Conservation (phyloP, 2,888 invertebrate species). For the Drosophila tanythrix region DNA sequence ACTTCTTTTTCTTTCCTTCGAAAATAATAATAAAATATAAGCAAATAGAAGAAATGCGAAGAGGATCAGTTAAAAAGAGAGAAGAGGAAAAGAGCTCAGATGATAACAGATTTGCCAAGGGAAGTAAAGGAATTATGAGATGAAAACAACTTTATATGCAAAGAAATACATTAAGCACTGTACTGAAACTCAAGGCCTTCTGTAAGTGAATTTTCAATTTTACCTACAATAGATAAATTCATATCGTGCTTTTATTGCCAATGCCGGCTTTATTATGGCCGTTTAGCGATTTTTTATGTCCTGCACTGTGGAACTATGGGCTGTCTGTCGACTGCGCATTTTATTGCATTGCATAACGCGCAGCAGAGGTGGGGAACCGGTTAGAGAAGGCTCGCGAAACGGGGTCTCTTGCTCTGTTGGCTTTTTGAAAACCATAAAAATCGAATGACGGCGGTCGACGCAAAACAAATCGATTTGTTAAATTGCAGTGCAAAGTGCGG, state of each 20-base stretch:
- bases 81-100: neutral
- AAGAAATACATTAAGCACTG: neutral
- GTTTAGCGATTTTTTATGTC: constrained; percentile 77
- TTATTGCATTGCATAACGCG: constrained; percentile 63
- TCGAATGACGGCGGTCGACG: constrained; percentile 65
- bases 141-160: neutral
- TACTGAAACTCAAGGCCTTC: neutral
- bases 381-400: constrained; percentile 15
- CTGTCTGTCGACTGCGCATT: constrained; percentile 64
- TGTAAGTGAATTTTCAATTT: constrained; percentile 36
- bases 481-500: constrained; percentile 77
- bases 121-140: neutral
- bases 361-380: neutral
- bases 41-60: neutral
- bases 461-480: constrained; percentile 80
- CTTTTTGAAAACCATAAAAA: constrained; percentile 77
- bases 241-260: constrained; percentile 61
- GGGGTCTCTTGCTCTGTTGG: constrained; percentile 73
- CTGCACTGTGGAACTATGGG: constrained; percentile 52
- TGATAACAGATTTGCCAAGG: neutral
- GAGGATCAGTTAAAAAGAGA: neutral
- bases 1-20: no score
- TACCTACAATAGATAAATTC: constrained; percentile 36
- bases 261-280: constrained; percentile 76
- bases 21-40: neutral